A percentile compares a stretch with the other conserved stretches of the same genome.
These are phyloP conservation scores for Synanthedon formicaeformis DNA, from an alignment of 2,888 invertebrate species.

Conservation along the genomic window DNA sequence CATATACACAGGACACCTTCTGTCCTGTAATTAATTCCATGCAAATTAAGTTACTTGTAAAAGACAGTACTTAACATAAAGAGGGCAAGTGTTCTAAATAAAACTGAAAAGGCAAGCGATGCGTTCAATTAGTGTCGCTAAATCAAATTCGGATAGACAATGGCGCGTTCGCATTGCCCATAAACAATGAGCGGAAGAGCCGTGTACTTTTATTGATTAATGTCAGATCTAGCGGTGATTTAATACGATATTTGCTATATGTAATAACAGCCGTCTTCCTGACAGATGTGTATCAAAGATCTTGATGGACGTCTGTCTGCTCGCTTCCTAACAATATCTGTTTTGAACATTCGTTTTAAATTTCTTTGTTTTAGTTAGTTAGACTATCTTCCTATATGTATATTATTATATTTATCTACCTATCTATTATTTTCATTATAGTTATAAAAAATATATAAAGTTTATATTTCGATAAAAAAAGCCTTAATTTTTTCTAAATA, in stretches of 20 bases:
- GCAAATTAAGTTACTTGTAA: too few species aligned
- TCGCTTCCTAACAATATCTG: slow-evolving; percentile 16
- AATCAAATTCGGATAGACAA: slow-evolving; percentile 25
- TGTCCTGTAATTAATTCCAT: too few species aligned
- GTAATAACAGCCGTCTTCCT: slow-evolving; percentile 32
- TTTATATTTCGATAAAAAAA: too few species aligned
- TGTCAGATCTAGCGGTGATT: slow-evolving; percentile 35
- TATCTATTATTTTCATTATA: too few species aligned
- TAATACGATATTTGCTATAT: slow-evolving; percentile 30
- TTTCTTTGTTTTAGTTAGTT: too few species aligned
- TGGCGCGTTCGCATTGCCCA: slow-evolving; percentile 21
- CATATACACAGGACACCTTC: too few species aligned
- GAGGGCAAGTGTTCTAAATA: slow-evolving; percentile 4
- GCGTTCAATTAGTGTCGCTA: slow-evolving; percentile 14
- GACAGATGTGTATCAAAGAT: slow-evolving; percentile 25
- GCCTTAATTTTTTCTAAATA: too few species aligned
- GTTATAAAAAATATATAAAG: too few species aligned
- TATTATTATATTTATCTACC: too few species aligned
- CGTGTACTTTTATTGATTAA: slow-evolving; percentile 45
- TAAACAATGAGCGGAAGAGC: slow-evolving; percentile 54
- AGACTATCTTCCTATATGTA: too few species aligned
- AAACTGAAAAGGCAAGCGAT: slow-evolving; percentile 5
- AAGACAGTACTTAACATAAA: too few species aligned
- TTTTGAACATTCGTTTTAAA: too few species aligned
- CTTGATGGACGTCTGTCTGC: slow-evolving; percentile 23